A percentile compares a stretch with the other conserved stretches of the same genome.
Evolutionary conservation across 2,888 invertebrate genomes (phyloP).

Genomic region (Gibbula magus): DNA sequence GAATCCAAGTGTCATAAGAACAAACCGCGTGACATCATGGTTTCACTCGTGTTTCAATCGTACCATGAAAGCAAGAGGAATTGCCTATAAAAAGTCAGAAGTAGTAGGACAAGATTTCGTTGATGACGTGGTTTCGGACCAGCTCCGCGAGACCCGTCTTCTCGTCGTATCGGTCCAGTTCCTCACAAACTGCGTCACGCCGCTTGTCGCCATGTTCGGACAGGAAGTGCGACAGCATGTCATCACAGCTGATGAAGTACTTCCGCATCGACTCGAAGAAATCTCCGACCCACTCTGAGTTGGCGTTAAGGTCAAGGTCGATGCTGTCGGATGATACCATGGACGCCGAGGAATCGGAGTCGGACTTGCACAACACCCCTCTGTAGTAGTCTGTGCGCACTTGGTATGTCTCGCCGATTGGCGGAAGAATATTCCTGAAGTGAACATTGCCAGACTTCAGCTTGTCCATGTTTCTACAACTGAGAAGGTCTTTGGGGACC

Average conservation of each 20-base stretch:
- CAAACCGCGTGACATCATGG: too few species aligned
- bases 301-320: too few species aligned
- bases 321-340: too few species aligned
- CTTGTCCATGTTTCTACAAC: background rate
- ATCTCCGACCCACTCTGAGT: background rate
- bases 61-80: too few species aligned
- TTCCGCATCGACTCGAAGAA: background rate
- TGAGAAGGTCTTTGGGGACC: background rate
- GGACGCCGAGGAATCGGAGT: too few species aligned
- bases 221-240: background rate
- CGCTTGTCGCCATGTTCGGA: background rate
- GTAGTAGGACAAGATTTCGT: background rate
- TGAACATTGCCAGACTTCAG: background rate
- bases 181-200: background rate
- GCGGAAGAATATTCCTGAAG: background rate
- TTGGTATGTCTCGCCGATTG: slow-evolving; percentile 8
- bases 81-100: too few species aligned
- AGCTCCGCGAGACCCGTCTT: background rate
- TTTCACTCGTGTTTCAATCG: too few species aligned
- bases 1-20: too few species aligned
- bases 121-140: background rate
- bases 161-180: background rate
- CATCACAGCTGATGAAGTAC: background rate
- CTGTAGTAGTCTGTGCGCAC: background rate
- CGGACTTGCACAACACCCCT: background rate